phyloP scores from a whole-genome alignment of 2,797 vertebrate genomes.

The Smutsia gigantea region DNA sequence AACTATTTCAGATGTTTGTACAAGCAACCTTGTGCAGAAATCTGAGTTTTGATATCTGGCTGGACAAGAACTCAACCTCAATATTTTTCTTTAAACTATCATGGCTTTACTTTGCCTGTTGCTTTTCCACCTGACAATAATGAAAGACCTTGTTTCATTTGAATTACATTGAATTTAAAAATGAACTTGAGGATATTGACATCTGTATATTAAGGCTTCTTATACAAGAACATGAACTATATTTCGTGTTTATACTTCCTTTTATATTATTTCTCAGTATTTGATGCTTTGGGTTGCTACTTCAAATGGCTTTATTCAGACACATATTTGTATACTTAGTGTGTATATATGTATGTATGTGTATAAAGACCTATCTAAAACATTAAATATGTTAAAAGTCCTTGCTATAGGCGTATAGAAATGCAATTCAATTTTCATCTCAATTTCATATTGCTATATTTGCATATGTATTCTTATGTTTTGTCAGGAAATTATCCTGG shows the following conservation, averaged over 20 bases:
- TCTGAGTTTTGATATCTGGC: not conserved
- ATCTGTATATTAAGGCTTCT: not conserved
- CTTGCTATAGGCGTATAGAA: not conserved
- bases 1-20: not conserved
- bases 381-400: not conserved
- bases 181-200: not conserved
- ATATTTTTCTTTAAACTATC: not conserved
- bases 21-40: too few species aligned
- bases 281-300: not conserved
- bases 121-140: not conserved
- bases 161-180: not conserved
- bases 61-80: not conserved
- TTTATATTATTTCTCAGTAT: not conserved
- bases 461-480: not conserved
- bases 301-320: not conserved
- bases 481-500: not conserved
- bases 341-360: not conserved
- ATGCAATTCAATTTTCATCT: not conserved
- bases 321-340: not conserved
- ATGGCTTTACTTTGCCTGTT: not conserved
- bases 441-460: not conserved
- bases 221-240: not conserved
- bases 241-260: not conserved
- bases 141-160: not conserved
- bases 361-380: not conserved